These are phyloP conservation scores for Tauraco hartlaubi DNA, from an alignment of 2,797 vertebrate genomes.

Conservation along the genomic window DNA sequence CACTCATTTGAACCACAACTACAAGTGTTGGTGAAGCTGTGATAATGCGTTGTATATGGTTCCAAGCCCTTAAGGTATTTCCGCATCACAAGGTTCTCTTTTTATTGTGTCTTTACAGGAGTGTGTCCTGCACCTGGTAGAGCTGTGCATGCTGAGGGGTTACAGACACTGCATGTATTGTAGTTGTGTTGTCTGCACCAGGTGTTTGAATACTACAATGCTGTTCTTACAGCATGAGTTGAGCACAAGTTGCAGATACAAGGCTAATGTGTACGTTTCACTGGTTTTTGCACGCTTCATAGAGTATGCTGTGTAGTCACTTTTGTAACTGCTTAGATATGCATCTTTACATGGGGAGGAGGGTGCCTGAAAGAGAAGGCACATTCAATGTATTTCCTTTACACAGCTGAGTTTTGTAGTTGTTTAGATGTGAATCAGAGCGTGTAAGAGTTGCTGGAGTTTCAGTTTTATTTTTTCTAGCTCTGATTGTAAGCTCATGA, in stretches of 20 bases:
- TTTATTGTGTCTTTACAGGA: neutral
- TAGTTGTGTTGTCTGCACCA: neutral
- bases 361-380: neutral
- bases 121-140: accelerated
- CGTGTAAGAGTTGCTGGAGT: neutral
- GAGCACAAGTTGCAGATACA: neutral
- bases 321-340: neutral
- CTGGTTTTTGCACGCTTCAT: neutral
- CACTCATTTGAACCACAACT: neutral
- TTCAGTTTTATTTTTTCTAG: neutral
- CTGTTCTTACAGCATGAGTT: neutral
- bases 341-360: neutral
- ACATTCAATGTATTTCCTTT: neutral
- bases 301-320: neutral
- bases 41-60: neutral
- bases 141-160: neutral
- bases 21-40: neutral
- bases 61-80: neutral
- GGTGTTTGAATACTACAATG: neutral
- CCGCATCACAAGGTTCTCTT: neutral
- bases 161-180: accelerated
- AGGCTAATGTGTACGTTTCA: neutral
- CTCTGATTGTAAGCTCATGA: neutral
- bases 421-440: neutral
- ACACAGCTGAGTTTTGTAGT: neutral